Base-by-base conservation (phyloP, 2,113 vertebrate species). In the Coreoperca whiteheadi region DNA sequence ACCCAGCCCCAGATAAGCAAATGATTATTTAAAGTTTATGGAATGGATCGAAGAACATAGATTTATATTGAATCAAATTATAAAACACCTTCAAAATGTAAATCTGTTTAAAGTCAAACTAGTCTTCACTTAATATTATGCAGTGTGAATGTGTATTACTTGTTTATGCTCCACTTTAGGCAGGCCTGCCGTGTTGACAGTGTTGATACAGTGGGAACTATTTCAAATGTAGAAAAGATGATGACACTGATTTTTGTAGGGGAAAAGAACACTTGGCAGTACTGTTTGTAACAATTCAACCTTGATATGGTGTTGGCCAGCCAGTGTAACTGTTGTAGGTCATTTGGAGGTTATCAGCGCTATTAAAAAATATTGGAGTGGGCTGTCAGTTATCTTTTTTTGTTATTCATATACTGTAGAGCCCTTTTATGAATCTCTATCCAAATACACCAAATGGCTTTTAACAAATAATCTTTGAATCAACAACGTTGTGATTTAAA, bases 291-390 rank as follows among this genome's bases (percentile, higher is more conserved):
- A 63, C 57, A 65, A 6, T 64, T 72, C 34, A 77, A 53, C 34
- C 56, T 60, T 80, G 68, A 68, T 46, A 77, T 51, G 18, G 16
- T 30, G 20, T 59, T 37, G 41, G 39, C 51, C 21, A 69, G 63
- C 5, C 61, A 64, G 12, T 46, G 11, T 28, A 78, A 76, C 51
- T 18, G 4, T 34, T 70, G 25, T 23, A 30, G 51, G 65, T 71
- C 51, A 72, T 48, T 65, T 57, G n/a, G 30, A 82, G 70, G 74
- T 88, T 41, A 54, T 78, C 50, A 43, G 7, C 25, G 14, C 39
- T 53, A 23, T 18, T 23, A 37, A 6, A 59, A 54, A 61, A 46
- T 46, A 21, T 9, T 23, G 5, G 60, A 48, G 32, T 7, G 12
- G 14, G 56, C 25, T n/a, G 25, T 56, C 6, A 51, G 30, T 74